Evolutionary conservation across 2,113 vertebrate genomes (phyloP).

Genomic region (Pristiophorus japonicus): DNA sequence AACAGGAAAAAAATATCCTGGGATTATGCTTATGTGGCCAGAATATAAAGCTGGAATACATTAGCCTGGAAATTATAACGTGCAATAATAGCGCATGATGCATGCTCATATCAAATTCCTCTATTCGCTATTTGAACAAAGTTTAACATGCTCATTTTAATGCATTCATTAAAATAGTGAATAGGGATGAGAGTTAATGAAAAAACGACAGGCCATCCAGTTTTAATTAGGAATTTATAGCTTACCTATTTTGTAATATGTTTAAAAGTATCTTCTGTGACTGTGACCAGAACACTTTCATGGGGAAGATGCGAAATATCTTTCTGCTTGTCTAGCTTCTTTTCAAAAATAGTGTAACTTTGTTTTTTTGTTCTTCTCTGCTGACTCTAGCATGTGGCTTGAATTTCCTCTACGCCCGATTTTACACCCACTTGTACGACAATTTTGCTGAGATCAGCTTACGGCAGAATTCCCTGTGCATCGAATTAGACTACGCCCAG

Average conservation of each 20-base stretch:
- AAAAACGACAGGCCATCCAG: background rate
- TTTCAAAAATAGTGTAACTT: too few species aligned
- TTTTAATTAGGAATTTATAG: background rate
- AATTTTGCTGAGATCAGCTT: background rate
- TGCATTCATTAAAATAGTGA: background rate
- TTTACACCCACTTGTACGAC: background rate
- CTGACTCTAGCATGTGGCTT: background rate
- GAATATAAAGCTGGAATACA: slow-evolving; percentile 15
- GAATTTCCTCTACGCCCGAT: background rate
- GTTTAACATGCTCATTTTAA: background rate
- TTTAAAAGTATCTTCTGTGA: too few species aligned
- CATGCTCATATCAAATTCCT: background rate
- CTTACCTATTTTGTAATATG: background rate
- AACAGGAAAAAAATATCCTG: background rate
- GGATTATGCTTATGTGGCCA: background rate
- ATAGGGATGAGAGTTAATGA: background rate
- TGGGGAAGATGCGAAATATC: too few species aligned
- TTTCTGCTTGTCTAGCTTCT: too few species aligned
- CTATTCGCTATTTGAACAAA: background rate
- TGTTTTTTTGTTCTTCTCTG: too few species aligned
- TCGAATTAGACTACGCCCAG: background rate
- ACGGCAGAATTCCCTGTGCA: background rate
- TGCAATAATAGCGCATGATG: background rate
- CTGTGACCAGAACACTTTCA: too few species aligned
- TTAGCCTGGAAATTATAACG: background rate